phyloP scores from a whole-genome alignment of 2,113 vertebrate genomes.

The Uropsilus gracilis region DNA sequence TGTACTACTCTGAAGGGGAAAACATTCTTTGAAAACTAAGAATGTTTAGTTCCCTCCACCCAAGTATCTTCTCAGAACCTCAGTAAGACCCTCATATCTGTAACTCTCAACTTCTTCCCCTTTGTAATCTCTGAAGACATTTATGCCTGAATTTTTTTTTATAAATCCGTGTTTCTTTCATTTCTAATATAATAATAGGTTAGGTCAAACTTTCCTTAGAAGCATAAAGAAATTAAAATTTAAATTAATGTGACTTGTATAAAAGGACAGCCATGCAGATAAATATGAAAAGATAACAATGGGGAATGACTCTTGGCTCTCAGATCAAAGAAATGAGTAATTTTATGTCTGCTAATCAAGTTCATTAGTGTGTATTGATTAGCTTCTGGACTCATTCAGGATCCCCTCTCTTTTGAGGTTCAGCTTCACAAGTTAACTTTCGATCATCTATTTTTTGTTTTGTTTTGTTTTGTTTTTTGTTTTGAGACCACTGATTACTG shows the following conservation, averaged over 20 bases:
- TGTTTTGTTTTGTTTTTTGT: too few species aligned
- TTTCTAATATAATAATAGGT: conserved; percentile 45
- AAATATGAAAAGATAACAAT: background rate
- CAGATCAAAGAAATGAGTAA: background rate
- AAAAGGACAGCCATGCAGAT: conserved; percentile 10
- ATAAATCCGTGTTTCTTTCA: background rate
- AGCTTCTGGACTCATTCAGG: background rate
- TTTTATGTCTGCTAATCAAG: background rate
- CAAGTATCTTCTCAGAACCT: background rate
- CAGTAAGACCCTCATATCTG: background rate
- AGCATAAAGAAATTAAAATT: conserved; percentile 63
- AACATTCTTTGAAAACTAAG: background rate
- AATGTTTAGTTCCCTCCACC: background rate
- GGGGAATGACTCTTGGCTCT: background rate
- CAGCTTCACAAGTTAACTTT: background rate
- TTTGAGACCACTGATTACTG: background rate
- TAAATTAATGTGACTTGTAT: conserved; percentile 43
- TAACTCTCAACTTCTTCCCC: background rate
- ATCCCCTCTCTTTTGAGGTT: background rate
- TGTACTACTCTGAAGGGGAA: background rate
- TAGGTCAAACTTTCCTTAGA: conserved; percentile 46
- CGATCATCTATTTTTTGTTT: background rate
- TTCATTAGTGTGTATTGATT: background rate
- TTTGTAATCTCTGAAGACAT: background rate
- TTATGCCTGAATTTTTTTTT: background rate